Evolutionary conservation across 2,797 vertebrate genomes (phyloP), one percentile per base, ranked within the genome.

Genomic region (Anisognathus igniventris): DNA sequence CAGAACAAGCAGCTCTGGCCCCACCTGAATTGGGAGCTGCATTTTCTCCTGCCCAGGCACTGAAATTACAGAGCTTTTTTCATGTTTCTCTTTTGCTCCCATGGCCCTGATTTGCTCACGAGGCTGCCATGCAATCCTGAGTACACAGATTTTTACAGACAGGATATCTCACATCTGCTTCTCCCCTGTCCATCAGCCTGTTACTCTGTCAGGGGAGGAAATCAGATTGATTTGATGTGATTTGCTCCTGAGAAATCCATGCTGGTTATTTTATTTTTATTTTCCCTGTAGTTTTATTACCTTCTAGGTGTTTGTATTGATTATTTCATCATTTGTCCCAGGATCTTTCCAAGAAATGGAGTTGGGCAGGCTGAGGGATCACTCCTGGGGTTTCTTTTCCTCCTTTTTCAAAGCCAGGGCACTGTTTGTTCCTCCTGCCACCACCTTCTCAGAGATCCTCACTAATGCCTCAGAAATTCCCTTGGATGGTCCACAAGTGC

Each of bases 231-330:
- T 93, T 93, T 50, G 57, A 80, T 86, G 60, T 35, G 77, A 93
- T 96, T 88, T 92, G 64, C 58, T 94, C 74, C 83, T 53, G 53
- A 88, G 68, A 89, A 96, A 94, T 50, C 78, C 53, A 40, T n/a
- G 64, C 75, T 66, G 71, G 19, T 14, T 37, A 28, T 60, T 60
- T 60, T 39, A 19, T 39, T 58, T 58, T 58, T 37, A 60, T 85
- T 77, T 54, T 56, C 47, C 48, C n/a, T 23, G 39, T 76, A 30
- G 65, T 92, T 95, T 92, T 80, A 77, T 96, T 93, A 71, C 85
- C 62, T 89, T 77, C 72, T 57, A 51, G 89, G 70, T 93, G 91
- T 79, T 92, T 82, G 25, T 77, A 74, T 82, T 61, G 87, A 96
- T 93, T 81, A 72, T 94, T 86, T 81, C 77, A 95, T 79, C 65